Base-by-base conservation (phyloP, 2,888 invertebrate species). In the Acrobasis repandana region DNA sequence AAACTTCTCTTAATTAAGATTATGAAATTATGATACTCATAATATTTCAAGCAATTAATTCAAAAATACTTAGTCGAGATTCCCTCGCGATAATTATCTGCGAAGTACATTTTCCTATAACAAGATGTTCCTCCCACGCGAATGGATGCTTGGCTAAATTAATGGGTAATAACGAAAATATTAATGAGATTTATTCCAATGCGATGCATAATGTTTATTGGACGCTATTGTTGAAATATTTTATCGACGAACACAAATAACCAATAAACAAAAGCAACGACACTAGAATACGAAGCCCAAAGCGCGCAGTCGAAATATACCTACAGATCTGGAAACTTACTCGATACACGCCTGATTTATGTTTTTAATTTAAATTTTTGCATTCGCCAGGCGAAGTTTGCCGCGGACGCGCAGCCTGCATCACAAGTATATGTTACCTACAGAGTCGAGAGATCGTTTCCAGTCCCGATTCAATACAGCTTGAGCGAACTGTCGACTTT, bases 351-450 rank as follows among this genome's bases (percentile, higher is more conserved):
- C 73, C 90, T 92, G 92, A 93, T 93, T 93, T 93, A 93, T 93
- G 92, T 85, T 92, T 92, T 93, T 93, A 93, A 93, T 93, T 93
- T 92, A 93, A 93, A 93, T 93, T 92, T 93, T 92, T 92, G 91
- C 92, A 92, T 92, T 91, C 91, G 85, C 86, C 81, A 71, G 85
- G 85, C 90, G 83, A 87, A 90, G 84, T 91, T 90, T 70, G 85
- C 86, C 82, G 75, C 83, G 88, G 88, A 85, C 87, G 88, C 87
- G 88, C 89, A 80, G 90, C 84, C 88, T 90, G 91, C 92, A 90
- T 90, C 78, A 87, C 90, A 90, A 90, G 90, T 90, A 87, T 86
- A 87, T 86, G 88, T 87, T 84, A 83, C 83, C 78, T 60, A 60
- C 52, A 58, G 80, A 83, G 79, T 78, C 81, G 78, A 77, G 85